phyloP scores from a whole-genome alignment of 1,140 invertebrate genomes.

The Drosophila trapezifrons region DNA sequence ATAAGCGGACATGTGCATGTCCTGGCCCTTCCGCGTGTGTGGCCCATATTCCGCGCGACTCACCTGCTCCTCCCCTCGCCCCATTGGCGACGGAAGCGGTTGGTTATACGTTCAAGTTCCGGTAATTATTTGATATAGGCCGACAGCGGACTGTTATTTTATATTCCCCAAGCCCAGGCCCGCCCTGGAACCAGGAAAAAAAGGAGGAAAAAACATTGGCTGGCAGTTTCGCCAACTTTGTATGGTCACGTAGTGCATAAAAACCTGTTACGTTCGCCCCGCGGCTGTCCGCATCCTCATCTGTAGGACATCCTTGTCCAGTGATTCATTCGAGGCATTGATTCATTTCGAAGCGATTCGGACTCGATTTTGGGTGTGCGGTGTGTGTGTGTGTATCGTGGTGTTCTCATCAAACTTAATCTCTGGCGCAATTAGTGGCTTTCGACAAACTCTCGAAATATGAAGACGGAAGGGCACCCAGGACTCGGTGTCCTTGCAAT shows the following conservation, averaged over 20 bases:
- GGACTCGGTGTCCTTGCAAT: conserved; percentile 50
- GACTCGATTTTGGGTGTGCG: conserved; percentile 1
- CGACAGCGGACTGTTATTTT: conserved; percentile 60
- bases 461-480: conserved; percentile 17
- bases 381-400: background rate
- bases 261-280: conserved; percentile 68
- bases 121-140: conserved; percentile 82
- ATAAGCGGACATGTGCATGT: conserved; percentile 74
- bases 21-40: conserved; percentile 30
- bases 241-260: conserved; percentile 77
- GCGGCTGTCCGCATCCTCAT: background rate
- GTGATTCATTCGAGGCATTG: conserved; percentile 54
- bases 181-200: background rate
- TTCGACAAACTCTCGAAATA: conserved; percentile 32
- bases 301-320: conserved; percentile 2
- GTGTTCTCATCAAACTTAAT: conserved; percentile 63
- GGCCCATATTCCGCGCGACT: conserved; percentile 14
- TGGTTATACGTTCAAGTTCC: conserved; percentile 79
- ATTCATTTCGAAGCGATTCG: conserved; percentile 49
- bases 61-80: conserved; percentile 11
- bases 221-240: conserved; percentile 49
- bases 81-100: conserved; percentile 63
- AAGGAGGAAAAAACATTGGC: conserved; percentile 15
- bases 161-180: conserved; percentile 23
- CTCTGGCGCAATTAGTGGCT: conserved; percentile 60